Evolutionary conservation across 2,113 vertebrate species (phyloP).

Genomic region (Oncorhynchus mykiss): DNA sequence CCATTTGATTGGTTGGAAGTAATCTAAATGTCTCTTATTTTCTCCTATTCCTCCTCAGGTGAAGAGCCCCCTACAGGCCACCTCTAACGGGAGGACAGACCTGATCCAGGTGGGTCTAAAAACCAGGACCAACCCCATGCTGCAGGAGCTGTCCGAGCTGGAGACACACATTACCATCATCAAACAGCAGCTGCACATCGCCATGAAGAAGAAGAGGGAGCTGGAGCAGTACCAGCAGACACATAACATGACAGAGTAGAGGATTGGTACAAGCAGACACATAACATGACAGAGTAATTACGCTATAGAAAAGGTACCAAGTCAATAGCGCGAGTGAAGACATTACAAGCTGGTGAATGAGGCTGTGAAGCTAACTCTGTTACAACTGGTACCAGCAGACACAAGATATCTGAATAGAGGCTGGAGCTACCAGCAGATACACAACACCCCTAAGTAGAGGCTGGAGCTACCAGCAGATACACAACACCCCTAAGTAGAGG

Average conservation of each 20-base stretch:
- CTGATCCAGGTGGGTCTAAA: conserved; percentile 48
- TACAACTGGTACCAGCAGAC: conserved; percentile 78
- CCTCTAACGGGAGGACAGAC: conserved; percentile 88
- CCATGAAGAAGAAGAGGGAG: conserved; percentile 90
- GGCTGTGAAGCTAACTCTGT: no score
- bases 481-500: no score
- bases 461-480: no score
- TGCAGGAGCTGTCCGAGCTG: conserved; percentile 88
- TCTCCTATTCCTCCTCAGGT: conserved; percentile 60
- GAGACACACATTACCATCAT: conserved; percentile 91
- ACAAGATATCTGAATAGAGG: conserved; percentile 42
- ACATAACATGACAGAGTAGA: conserved; percentile 43
- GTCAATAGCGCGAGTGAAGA: no score
- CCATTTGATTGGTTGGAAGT: no score
- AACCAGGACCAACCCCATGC: conserved; percentile 76
- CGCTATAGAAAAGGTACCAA: no score
- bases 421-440: no score
- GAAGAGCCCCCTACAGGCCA: conserved; percentile 74
- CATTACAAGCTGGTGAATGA: no score
- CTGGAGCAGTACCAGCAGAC: conserved; percentile 71
- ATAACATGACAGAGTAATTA: conserved; percentile 67
- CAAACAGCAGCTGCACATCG: conserved; percentile 90
- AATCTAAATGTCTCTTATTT: background rate
- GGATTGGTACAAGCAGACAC: conserved; percentile 81
- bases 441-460: no score